Conservation (phyloP, 2,797 vertebrate genomes). For the Phoxinus dragarum region DNA sequence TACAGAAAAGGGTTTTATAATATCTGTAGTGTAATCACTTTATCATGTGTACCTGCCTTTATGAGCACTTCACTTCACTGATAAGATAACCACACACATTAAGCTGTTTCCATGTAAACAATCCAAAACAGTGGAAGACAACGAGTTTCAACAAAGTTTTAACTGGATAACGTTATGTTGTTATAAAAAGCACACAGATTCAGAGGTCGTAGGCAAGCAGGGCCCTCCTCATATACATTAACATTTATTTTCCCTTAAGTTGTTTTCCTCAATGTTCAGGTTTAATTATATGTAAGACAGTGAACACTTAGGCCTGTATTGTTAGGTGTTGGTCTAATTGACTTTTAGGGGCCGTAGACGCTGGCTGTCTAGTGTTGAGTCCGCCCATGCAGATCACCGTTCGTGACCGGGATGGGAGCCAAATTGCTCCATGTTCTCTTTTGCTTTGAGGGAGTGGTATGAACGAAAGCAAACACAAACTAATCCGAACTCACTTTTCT, state of each 20-base stretch:
- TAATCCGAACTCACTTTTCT: conserved; percentile 29
- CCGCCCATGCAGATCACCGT: conserved; percentile 27
- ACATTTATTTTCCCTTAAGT: not conserved
- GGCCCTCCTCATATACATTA: not conserved
- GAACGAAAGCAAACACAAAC: conserved; percentile 57
- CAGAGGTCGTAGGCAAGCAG: not conserved
- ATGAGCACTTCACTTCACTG: conserved; percentile 28
- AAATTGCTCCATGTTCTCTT: conserved; percentile 42
- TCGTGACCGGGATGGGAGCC: conserved; percentile 35
- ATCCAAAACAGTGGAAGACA: conserved; percentile 20
- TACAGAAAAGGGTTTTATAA: conserved; percentile 15
- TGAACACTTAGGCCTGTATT: not conserved
- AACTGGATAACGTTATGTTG: not conserved
- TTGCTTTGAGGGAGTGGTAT: conserved; percentile 63
- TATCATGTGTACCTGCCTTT: conserved; percentile 26
- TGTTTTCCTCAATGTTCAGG: not conserved
- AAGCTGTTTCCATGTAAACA: conserved; percentile 52
- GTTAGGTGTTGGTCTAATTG: conserved; percentile 7
- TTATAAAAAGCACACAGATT: not conserved
- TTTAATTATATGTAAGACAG: not conserved
- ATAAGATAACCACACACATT: conserved; percentile 46
- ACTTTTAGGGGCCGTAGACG: not conserved
- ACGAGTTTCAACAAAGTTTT: not conserved
- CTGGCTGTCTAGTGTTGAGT: not conserved
- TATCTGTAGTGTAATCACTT: conserved; percentile 14